Evolutionary conservation across 2,113 vertebrate species (phyloP).

Genomic region (Syngnathus typhle): DNA sequence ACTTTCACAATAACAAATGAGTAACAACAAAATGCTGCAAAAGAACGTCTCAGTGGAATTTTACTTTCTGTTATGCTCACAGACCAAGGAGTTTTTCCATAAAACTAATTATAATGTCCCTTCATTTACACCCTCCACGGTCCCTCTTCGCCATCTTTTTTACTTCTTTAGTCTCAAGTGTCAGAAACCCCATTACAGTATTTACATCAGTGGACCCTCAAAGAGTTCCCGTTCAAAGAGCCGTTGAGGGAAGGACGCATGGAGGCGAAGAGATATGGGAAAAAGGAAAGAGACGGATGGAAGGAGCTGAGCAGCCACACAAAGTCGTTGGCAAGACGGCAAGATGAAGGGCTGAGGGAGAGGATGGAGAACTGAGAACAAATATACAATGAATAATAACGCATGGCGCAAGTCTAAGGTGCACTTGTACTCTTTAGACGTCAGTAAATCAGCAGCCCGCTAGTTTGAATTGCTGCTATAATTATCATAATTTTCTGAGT

Average conservation of each 20-base stretch:
- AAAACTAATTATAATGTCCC: slow-evolving; percentile 53
- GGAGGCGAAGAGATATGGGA: slow-evolving; percentile 43
- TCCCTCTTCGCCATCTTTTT: slow-evolving; percentile 38
- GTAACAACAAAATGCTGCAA: slow-evolving; percentile 28
- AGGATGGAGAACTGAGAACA: slow-evolving; percentile 23
- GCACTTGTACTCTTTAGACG: slow-evolving; percentile 1
- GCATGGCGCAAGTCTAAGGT: slow-evolving; percentile 19
- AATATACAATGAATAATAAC: slow-evolving; percentile 23
- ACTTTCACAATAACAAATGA: slow-evolving; percentile 30
- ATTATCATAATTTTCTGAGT: slow-evolving; percentile 39
- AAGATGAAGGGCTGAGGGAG: slow-evolving; percentile 26
- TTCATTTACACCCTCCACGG: slow-evolving; percentile 25
- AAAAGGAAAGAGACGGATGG: slow-evolving; percentile 41
- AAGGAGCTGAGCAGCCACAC: slow-evolving; percentile 19
- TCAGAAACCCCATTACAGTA: slow-evolving; percentile 66
- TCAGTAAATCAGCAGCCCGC: slow-evolving; percentile 20
- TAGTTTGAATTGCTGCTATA: slow-evolving; percentile 35
- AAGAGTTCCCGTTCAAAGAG: slow-evolving; percentile 54
- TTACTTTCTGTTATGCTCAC: slow-evolving; percentile 31
- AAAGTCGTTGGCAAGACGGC: slow-evolving; percentile 13
- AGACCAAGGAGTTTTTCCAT: slow-evolving; percentile 22
- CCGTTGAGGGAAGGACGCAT: slow-evolving; percentile 29
- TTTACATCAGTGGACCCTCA: slow-evolving; percentile 64
- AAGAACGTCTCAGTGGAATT: slow-evolving; percentile 25
- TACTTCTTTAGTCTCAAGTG: slow-evolving; percentile 58